phyloP scores from a whole-genome alignment of 2,888 invertebrate genomes.

The Yponomeuta plumbellus region DNA sequence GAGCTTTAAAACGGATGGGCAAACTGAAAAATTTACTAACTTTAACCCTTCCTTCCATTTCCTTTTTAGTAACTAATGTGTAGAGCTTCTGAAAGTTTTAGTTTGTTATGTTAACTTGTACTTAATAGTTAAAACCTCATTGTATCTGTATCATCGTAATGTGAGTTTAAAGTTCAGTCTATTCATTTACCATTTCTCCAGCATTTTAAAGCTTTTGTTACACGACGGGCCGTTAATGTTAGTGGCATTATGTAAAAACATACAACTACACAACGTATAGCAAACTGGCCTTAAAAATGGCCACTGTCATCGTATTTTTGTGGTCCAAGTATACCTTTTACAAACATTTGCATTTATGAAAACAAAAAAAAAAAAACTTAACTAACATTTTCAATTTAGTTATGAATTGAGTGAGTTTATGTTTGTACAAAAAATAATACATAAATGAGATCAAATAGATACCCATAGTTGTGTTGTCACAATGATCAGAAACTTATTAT shows the following conservation, averaged over 20 bases:
- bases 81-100: too few relatives aligned
- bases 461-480: conserved; percentile 37
- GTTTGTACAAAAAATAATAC: conserved; percentile 44
- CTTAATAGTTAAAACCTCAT: conserved; percentile 34
- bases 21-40: not conserved
- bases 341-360: not conserved
- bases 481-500: conserved; percentile 39
- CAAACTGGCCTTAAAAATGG: conserved; percentile 32
- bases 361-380: conserved; percentile 23
- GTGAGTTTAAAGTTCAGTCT: conserved; percentile 70
- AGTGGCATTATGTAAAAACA: not conserved
- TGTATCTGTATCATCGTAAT: conserved; percentile 68
- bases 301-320: conserved; percentile 30
- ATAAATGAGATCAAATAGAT: conserved; percentile 68
- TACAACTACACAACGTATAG: not conserved
- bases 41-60: too few relatives aligned
- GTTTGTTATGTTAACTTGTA: not conserved
- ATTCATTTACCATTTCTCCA: conserved; percentile 58
- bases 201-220: conserved; percentile 64
- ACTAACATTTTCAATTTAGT: conserved; percentile 36
- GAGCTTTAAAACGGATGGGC: not conserved
- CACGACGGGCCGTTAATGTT: conserved; percentile 23
- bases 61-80: too few relatives aligned
- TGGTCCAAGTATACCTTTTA: conserved; percentile 47
- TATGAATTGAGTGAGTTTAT: conserved; percentile 35